Percentiles rank a stretch among this genome's conserved stretches.
phyloP scores from a whole-genome alignment of 2,888 invertebrate genomes.

The Crepidodera aurea region DNA sequence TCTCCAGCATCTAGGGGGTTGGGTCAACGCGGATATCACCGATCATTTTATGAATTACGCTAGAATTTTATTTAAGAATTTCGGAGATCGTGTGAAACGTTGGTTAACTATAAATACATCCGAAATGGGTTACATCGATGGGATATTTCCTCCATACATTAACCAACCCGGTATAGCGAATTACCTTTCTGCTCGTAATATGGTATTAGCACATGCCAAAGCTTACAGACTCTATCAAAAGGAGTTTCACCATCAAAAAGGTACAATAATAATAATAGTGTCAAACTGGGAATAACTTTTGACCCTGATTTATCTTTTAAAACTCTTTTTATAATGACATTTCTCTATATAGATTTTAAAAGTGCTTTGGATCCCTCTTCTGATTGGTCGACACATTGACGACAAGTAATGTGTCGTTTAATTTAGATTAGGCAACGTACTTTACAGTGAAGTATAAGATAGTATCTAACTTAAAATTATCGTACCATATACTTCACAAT shows the following conservation, averaged over 20 bases:
- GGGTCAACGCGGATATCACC: constrained; percentile 69
- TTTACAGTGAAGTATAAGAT: too few species aligned
- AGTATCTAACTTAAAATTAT: too few species aligned
- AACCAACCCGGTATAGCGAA: constrained; percentile 67
- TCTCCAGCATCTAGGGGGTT: constrained; percentile 67
- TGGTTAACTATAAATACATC: constrained; percentile 78
- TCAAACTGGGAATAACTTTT: too few species aligned
- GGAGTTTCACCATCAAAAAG: constrained; percentile 66
- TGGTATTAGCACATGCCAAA: constrained; percentile 73
- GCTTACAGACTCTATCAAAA: constrained; percentile 70
- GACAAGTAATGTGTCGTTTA: too few species aligned
- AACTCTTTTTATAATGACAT: too few species aligned
- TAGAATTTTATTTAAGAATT: constrained; percentile 64
- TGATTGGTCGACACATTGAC: too few species aligned
- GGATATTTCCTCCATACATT: constrained; percentile 64
- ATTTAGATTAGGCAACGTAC: too few species aligned
- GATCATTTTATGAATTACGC: constrained; percentile 69
- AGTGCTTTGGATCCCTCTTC: too few species aligned
- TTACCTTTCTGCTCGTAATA: constrained; percentile 71
- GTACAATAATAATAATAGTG: too few species aligned
- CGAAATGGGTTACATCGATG: constrained; percentile 64
- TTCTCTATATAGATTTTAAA: too few species aligned
- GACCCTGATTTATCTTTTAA: too few species aligned
- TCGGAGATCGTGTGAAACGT: constrained; percentile 66
- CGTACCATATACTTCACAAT: too few species aligned